Percentiles rank a stretch among this genome's conserved stretches.
Conservation (phyloP, 2,888 invertebrate species). For the Tenthredo livida region DNA sequence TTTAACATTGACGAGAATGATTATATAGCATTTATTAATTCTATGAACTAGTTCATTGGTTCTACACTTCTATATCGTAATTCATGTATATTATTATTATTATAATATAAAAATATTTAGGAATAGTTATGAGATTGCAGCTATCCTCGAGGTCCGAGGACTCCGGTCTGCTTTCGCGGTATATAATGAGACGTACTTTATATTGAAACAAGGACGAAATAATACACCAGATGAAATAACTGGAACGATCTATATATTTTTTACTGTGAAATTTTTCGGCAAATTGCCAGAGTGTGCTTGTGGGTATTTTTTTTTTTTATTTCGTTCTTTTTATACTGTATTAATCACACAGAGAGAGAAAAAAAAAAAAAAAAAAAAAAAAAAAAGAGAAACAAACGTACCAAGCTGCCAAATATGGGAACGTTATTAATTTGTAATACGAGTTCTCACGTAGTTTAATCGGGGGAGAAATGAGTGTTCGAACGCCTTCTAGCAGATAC, state of each 20-base stretch:
- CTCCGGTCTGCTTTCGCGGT: neutral
- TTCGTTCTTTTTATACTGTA: slow-evolving; percentile 11
- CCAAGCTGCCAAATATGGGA: slow-evolving; percentile 28
- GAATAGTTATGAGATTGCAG: slow-evolving; percentile 33
- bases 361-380: neutral
- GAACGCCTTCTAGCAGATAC: slow-evolving; percentile 21
- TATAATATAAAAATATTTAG: slow-evolving; percentile 25
- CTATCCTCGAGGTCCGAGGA: neutral
- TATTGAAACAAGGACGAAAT: slow-evolving; percentile 3
- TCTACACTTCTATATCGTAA: slow-evolving; percentile 20
- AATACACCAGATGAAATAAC: neutral
- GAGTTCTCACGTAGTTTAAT: slow-evolving; percentile 39
- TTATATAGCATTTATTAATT: slow-evolving; percentile 36
- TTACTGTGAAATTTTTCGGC: slow-evolving; percentile 31
- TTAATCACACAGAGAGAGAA: neutral
- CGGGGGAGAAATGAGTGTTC: neutral
- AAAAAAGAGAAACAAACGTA: neutral
- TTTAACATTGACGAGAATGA: slow-evolving; percentile 35
- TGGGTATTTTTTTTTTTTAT: slow-evolving; percentile 5
- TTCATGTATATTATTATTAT: slow-evolving; percentile 1
- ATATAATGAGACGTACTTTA: slow-evolving; percentile 8
- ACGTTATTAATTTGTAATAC: slow-evolving; percentile 18
- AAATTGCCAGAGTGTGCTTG: slow-evolving; percentile 27
- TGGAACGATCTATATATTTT: slow-evolving; percentile 37
- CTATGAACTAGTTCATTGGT: slow-evolving; percentile 28